Conservation (phyloP, 2,797 vertebrate species). For the Myripristis murdjan region DNA sequence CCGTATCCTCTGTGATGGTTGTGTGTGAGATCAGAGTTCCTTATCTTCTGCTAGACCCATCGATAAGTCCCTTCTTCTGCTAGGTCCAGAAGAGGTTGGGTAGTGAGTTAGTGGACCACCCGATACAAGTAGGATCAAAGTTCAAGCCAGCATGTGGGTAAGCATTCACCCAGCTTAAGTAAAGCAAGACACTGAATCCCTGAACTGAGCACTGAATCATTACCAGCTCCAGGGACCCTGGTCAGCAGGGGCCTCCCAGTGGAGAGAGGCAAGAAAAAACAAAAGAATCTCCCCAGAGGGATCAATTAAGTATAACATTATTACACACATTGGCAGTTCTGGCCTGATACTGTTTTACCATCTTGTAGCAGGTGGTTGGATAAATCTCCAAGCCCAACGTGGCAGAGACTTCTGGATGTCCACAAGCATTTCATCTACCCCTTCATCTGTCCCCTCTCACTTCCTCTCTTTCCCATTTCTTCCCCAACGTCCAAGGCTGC, state of each 20-base stretch:
- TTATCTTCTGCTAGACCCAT: background rate
- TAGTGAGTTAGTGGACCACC: background rate
- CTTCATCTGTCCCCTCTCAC: constrained; percentile 7
- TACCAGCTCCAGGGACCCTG: background rate
- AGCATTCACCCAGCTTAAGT: constrained; percentile 3
- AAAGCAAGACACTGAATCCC: background rate
- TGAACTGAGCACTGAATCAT: background rate
- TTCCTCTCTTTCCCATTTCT: constrained; percentile 10
- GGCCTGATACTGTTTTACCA: background rate
- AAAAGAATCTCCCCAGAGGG: background rate
- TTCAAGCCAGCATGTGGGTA: background rate
- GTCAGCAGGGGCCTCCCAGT: too few relatives aligned
- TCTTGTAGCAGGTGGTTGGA: constrained; percentile 12
- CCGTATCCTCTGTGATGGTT: background rate
- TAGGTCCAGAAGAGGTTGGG: background rate
- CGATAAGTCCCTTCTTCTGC: background rate
- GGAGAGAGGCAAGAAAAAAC: too few relatives aligned
- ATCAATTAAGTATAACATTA: background rate
- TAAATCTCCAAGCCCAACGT: constrained; percentile 5
- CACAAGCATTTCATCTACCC: constrained; percentile 13
- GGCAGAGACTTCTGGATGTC: constrained; percentile 9
- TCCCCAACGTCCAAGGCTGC: constrained; percentile 44
- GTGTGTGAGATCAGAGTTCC: background rate
- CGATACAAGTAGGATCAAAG: background rate
- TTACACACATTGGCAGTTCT: constrained; percentile 7